These are phyloP conservation scores for Torymus aiolomorphi DNA, from an alignment of 2,888 invertebrate genomes.

Conservation along the genomic window DNA sequence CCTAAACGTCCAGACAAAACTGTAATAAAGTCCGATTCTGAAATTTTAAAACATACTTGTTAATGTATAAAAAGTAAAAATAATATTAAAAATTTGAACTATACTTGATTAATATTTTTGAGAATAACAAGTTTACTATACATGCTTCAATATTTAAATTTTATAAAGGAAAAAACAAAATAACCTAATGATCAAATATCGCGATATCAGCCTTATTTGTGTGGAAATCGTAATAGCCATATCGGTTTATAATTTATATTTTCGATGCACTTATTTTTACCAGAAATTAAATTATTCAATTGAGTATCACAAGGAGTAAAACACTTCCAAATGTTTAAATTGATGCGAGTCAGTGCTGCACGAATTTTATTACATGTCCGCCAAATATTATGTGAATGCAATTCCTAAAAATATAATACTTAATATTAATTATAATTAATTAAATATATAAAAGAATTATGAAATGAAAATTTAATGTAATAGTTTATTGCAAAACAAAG, in stretches of 20 bases:
- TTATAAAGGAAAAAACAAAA: background rate
- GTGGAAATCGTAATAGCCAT: background rate
- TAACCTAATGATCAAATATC: background rate
- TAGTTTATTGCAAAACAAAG: no score
- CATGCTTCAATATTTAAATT: background rate
- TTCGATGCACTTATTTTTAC: conserved; percentile 68
- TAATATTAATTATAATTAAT: no score
- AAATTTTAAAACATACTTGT: background rate
- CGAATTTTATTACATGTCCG: conserved; percentile 89
- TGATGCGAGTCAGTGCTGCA: conserved; percentile 84
- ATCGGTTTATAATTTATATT: background rate
- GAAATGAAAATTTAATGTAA: no score
- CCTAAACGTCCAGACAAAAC: conserved; percentile 83
- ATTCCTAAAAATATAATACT: conserved; percentile 61
- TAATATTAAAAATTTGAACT: no score
- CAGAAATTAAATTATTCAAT: conserved; percentile 83
- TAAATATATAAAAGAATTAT: no score
- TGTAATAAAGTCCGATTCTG: conserved; percentile 85
- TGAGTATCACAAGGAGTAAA: conserved; percentile 83
- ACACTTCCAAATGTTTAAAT: conserved; percentile 84
- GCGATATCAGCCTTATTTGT: no score
- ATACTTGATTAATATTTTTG: no score
- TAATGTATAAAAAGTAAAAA: no score
- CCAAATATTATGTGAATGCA: conserved; percentile 83
- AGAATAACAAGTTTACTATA: no score